Evolutionary conservation across 2,113 vertebrate genomes (phyloP), one percentile per base, ranked within the genome.

Genomic region (Sander lucioperca): DNA sequence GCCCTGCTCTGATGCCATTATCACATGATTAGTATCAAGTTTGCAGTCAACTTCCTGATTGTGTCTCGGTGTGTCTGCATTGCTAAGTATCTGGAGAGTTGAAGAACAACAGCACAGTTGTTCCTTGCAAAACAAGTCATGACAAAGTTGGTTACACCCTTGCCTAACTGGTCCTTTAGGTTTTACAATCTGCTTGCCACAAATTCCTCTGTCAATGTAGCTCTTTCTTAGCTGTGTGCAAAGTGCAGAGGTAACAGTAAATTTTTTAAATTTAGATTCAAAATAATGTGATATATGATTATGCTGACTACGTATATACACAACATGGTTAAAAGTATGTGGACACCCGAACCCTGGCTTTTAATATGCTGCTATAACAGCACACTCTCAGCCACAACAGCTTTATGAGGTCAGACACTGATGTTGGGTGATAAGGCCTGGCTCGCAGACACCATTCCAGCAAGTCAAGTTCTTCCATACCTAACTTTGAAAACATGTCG

Each of bases 71-170:
- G 53, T 16, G 33, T 62, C 43, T 54, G 4, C 4, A 1, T 39
- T 23, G 57, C 19, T 23, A 9, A 25, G 39, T 25, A 64, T 56
- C 45, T 36, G 39, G 48, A 23, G 73, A 69, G 56, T 74, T 0
- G 0, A 75, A 76, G 47, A 14, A 76, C 82, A 85, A 67, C 53
- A 18, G 18, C 1, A 1, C 51, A 25, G 76, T 74, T 79, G 69
- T 79, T 66, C 18, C 5, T 11, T 81, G 64, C 39, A 56, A 63
- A 84, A 83, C 69, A 86, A 27, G 56, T 76, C 77, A 58, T 75
- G 74, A 69, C 63, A 62, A 50, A 27, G 30, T 12, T 30, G 79
- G 80, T 87, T 57, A 69, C 81, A 61, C 73, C 65, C 81, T 80
- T 54, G 70, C 30, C 53, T 33, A 71, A 83, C 83, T 63, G 73